These are phyloP conservation scores for Phacellophora camtschatica DNA, from an alignment of 30 jellyfish, hydroid and myxozoan genomes.

Conservation along the genomic window DNA sequence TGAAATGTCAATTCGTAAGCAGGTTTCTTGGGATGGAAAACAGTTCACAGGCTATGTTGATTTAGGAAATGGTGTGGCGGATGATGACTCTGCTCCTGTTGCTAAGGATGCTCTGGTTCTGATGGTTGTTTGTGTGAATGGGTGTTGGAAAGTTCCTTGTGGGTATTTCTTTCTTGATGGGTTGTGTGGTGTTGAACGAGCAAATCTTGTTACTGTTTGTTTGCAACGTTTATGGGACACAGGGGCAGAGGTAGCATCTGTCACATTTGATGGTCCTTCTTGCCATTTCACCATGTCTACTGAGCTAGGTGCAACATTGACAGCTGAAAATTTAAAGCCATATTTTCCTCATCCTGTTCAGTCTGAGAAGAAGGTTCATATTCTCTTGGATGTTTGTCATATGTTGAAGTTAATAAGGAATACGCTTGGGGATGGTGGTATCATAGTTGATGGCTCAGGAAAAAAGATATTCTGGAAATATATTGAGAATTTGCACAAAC, in stretches of 20 bases:
- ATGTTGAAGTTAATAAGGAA: conserved; percentile 43
- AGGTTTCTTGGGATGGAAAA: conserved; percentile 25
- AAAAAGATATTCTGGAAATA: conserved; percentile 17
- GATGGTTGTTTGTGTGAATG: conserved; percentile 43
- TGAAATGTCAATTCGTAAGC: conserved; percentile 31
- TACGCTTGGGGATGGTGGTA: conserved; percentile 46
- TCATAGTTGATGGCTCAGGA: conserved; percentile 17
- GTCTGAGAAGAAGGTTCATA: background rate
- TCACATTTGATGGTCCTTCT: conserved; percentile 63
- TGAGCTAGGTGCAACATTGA: conserved; percentile 40
- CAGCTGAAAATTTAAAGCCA: background rate
- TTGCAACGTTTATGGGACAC: background rate
- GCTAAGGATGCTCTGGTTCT: conserved; percentile 57
- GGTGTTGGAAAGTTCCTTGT: conserved; percentile 61
- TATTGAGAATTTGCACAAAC: conserved; percentile 13
- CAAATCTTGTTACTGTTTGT: conserved; percentile 43
- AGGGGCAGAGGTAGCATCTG: background rate
- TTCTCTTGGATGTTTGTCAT: conserved; percentile 33
- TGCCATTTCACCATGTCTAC: conserved; percentile 51
- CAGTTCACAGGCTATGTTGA: conserved; percentile 41
- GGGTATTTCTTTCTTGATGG: conserved; percentile 57
- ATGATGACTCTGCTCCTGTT: conserved; percentile 16
- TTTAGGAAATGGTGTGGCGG: conserved; percentile 21
- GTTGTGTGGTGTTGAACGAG: conserved; percentile 45
- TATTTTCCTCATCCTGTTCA: conserved; percentile 33